Evolutionary conservation across 2,888 invertebrate species (phyloP).

Genomic region (Orthosia incerta): DNA sequence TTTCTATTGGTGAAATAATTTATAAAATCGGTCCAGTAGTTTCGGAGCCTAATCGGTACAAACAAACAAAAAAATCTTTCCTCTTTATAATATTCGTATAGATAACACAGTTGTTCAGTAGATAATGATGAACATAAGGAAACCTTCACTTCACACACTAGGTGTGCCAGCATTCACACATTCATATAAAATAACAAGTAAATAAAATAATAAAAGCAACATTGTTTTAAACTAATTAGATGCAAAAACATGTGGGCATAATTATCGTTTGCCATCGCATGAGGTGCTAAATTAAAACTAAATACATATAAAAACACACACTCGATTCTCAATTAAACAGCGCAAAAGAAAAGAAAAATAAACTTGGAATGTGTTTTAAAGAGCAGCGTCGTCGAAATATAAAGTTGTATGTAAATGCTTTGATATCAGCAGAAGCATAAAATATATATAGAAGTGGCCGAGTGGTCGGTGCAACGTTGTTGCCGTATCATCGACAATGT

Average conservation of each 20-base stretch:
- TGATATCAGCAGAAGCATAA: constrained; percentile 76
- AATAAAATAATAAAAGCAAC: constrained; percentile 16
- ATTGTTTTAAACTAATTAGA: constrained; percentile 35
- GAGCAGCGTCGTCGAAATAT: constrained; percentile 63
- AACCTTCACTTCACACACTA: neutral
- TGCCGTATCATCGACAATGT: constrained; percentile 73
- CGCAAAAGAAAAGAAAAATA: constrained; percentile 39
- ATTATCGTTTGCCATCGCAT: constrained; percentile 49
- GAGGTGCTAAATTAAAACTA: constrained; percentile 43
- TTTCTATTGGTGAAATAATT: no score
- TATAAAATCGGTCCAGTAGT: no score
- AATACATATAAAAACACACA: constrained; percentile 41
- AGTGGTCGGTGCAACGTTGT: constrained; percentile 61
- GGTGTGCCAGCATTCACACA: neutral
- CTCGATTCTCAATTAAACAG: constrained; percentile 57
- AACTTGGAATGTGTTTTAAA: constrained; percentile 52
- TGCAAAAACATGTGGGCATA: constrained; percentile 29
- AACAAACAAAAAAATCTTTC: no score
- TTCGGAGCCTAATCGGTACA: no score
- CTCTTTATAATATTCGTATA: no score
- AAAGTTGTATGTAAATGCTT: constrained; percentile 71
- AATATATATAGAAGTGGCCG: constrained; percentile 65
- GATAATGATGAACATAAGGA: neutral
- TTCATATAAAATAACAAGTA: neutral
- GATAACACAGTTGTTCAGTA: neutral